Base-by-base conservation (phyloP, 2,888 invertebrate species). In the Psylliodes chrysocephalus region DNA sequence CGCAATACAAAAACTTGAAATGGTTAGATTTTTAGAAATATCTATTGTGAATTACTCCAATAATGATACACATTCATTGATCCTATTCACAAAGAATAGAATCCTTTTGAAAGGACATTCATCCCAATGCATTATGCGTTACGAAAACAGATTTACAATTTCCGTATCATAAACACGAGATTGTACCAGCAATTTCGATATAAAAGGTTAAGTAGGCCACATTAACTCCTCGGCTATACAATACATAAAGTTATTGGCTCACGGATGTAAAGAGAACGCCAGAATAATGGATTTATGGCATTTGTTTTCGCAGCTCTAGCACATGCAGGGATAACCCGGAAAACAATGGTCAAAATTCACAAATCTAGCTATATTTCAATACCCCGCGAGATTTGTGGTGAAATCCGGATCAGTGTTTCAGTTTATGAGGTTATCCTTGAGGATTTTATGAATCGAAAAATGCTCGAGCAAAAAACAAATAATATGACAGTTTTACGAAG, bases 211-310 rank as follows among this genome's bases (percentile, higher is more conserved):
- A 47, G 12, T 47, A 47, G 47, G 47, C 12, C 25, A 47, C 25
- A 25, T 22, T 47, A 47, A 47, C 47, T 22, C 47, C 3, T n/a
- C 25, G 47, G n/a, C 19, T 47, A 47, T 25, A 47, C 6, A 44
- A 4, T 49, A 28, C 28, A 28, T 30, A 22, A 17, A 28, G 28
- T 49, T 49, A 49, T 49, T 49, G 15, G 14, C 28, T 10, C 14
- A 12, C 15, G 49, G 14, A 28, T 49, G 49, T 49, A 49, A 47
- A 28, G 49, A 10, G 28, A 49, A 49, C 49, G 49, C 25, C 14
- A 28, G 49, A 28, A 49, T 49, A 49, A 49, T 49, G 28, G 49
- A 49, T 49, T 49, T 49, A 49, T 49, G 49, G 12, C 28, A 28
- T 28, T 49, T 49, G 49, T 49, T 49, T 49, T 30, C 49, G 15